Evolutionary conservation across 2,888 invertebrate species (phyloP), one percentile per base, ranked within the genome.

Genomic region (Geotrupes spiniger): DNA sequence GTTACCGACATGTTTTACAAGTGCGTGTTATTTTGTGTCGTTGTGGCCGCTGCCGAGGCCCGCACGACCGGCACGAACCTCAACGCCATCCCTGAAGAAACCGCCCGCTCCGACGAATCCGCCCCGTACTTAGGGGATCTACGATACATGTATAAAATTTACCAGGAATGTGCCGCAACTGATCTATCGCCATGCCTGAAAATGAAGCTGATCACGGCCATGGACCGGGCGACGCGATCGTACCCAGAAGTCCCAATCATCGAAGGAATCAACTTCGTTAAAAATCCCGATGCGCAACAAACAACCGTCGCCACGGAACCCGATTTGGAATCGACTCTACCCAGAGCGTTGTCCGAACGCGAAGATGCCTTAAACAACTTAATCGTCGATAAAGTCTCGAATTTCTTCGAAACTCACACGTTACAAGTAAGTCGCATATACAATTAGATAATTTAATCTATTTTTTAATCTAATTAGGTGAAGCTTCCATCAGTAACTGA

Each of bases 361-460:
- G 84, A 85, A 38, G 81, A 83, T 57, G 83, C 85, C 4, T 74
- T 91, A 42, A 87, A 88, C 69, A 79, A 78, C 57, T 77, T 91
- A 73, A 88, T 92, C 64, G 72, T 86, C 64, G 85, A 88, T 67
- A 86, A 83, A 64, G 74, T 89, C 60, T 76, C 84, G 53, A 81
- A 78, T 63, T 90, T 90, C 74, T 79, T 91, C 73, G 83, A 84
- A 72, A 81, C 84, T 61, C 89, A 89, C 73, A 88, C 88, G 43
- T 72, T 91, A 62, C 88, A 89, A 79, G 86, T 86, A 76, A 69
- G 56, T 46, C 10, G 3, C 29, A 33, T 33, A 36, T 12, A 11
- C 27, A 26, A 10, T 41, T 21, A 46, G 26, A 45, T 36, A 37
- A 4, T 47, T 42, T 14, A 29, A 39, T 26, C 4, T 4, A 38